A percentile compares a stretch with the other conserved stretches of the same genome.
Conservation (phyloP, 2,113 vertebrate genomes). For the Aegotheles bennettii region DNA sequence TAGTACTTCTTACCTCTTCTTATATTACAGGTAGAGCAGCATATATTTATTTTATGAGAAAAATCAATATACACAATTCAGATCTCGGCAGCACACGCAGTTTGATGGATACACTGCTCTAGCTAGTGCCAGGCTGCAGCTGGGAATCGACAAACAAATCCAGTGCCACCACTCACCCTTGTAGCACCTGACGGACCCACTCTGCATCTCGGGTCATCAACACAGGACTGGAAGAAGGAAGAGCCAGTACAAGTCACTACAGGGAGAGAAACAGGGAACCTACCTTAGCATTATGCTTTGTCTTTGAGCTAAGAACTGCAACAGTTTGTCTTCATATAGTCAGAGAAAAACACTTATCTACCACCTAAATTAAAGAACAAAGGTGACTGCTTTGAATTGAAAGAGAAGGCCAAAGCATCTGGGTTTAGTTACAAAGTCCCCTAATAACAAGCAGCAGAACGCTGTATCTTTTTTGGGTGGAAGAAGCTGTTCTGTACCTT, state of each 20-base stretch:
- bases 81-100: background rate
- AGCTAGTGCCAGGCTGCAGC: background rate
- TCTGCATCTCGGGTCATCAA: background rate
- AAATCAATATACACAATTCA: background rate
- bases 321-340: background rate
- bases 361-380: background rate
- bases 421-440: background rate
- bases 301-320: background rate
- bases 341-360: background rate
- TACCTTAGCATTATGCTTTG: background rate
- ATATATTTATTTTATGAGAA: accelerated
- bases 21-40: background rate
- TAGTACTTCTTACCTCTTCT: background rate
- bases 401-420: background rate
- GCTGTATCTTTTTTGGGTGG: background rate
- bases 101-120: background rate
- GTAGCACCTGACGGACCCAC: background rate
- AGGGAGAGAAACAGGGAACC: background rate
- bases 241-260: background rate
- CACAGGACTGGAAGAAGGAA: background rate
- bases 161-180: background rate
- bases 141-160: background rate
- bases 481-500: background rate
- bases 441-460: background rate
- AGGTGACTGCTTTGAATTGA: background rate